These are phyloP conservation scores for Tachuris rubrigastra DNA, from an alignment of 2,113 vertebrate species.

Conservation along the genomic window DNA sequence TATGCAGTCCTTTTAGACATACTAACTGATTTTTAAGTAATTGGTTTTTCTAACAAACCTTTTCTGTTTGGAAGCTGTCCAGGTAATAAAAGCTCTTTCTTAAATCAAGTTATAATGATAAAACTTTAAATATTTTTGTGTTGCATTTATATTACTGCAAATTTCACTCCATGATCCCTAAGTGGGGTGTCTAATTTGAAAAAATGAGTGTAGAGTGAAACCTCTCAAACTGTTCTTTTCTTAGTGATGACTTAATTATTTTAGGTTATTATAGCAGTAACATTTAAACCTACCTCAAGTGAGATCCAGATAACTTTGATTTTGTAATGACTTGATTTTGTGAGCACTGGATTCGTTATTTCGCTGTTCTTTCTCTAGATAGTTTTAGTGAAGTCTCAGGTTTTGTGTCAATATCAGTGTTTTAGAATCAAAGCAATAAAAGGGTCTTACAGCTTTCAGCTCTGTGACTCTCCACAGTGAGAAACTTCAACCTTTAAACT, in stretches of 20 bases:
- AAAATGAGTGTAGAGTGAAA: background rate
- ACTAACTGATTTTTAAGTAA: background rate
- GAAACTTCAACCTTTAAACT: background rate
- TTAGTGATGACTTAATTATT: background rate
- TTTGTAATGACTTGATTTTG: background rate
- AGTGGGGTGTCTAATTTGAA: background rate
- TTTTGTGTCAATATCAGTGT: background rate
- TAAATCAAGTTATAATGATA: background rate
- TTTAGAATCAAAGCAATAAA: background rate
- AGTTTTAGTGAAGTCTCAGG: background rate
- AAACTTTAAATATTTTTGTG: background rate
- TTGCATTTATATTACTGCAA: background rate
- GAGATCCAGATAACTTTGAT: background rate
- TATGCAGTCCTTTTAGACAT: background rate
- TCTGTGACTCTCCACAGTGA: background rate
- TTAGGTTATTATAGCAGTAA: background rate
- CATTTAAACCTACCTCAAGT: background rate
- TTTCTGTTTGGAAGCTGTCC: background rate
- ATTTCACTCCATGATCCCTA: background rate
- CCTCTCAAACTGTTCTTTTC: background rate
- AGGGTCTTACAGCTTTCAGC: background rate
- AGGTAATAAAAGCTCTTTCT: background rate
- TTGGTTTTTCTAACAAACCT: background rate
- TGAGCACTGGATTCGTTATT: background rate
- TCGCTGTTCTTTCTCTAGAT: background rate